Evolutionary conservation across 2,888 invertebrate species (phyloP).

Genomic region (Clepsis dumicolana): DNA sequence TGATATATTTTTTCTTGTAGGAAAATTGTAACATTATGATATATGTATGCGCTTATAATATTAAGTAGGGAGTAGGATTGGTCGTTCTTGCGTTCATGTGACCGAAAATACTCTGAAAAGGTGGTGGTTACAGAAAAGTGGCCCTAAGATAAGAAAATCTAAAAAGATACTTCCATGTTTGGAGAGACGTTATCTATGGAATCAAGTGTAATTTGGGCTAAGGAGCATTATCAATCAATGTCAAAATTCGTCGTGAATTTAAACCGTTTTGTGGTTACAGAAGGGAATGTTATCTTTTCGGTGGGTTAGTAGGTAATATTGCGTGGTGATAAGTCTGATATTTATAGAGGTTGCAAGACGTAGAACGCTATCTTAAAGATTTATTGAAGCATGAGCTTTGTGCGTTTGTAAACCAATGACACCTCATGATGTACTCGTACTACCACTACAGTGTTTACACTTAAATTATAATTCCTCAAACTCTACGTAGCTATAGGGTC

Average conservation of each 20-base stretch:
- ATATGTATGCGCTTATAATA: too few relatives aligned
- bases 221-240: conserved; percentile 67
- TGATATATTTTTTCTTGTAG: too few relatives aligned
- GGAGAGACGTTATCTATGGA: conserved; percentile 19
- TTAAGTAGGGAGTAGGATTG: too few relatives aligned
- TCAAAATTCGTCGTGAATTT: conserved; percentile 49
- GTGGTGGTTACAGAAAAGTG: neutral
- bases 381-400: neutral
- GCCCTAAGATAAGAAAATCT: neutral
- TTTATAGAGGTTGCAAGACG: conserved; percentile 30
- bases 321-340: conserved; percentile 42
- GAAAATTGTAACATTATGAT: too few relatives aligned
- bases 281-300: conserved; percentile 57
- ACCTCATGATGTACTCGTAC: too few relatives aligned
- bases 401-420: too few relatives aligned
- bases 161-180: conserved; percentile 9
- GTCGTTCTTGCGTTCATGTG: neutral
- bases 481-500: too few relatives aligned
- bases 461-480: too few relatives aligned
- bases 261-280: conserved; percentile 44
- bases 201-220: conserved; percentile 23
- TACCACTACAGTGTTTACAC: too few relatives aligned
- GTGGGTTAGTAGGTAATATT: conserved; percentile 75
- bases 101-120: neutral
- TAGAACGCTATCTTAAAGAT: conserved; percentile 10